Evolutionary conservation across 2,113 vertebrate species (phyloP), one percentile per base, ranked within the genome.

Genomic region (Probosciger aterrimus): DNA sequence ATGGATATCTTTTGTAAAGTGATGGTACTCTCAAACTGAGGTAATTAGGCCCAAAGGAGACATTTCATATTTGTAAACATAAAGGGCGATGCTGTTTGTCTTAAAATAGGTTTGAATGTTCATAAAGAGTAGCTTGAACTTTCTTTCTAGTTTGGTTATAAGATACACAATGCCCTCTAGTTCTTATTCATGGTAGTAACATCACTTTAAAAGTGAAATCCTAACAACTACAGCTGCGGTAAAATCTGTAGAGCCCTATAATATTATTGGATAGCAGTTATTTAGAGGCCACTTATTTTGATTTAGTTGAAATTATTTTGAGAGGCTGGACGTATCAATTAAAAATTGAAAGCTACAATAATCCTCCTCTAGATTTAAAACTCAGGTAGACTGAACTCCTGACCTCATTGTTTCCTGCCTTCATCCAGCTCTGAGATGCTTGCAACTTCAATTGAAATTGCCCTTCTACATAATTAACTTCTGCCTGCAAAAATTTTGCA

Each of bases 81-180:
- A 89, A 90, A 95, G 70, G 43, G 67, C 50, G 57, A 44, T 59
- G 46, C 55, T 95, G 64, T 88, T 92, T 97, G 79, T 94, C 96
- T 97, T 92, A 93, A 92, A 79, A 85, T 41, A 75, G 74, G 37
- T 85, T 83, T 86, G 88, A 55, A 79, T 82, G 74, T 94, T 88
- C 65, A 78, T 71, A 68, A 74, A 78, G 55, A 92, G 76, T n/a
- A 49, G 22, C 9, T 49, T 35, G 85, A 77, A 79, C 47, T 52
- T 37, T 62, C 47, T 52, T 37, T 62, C 70, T 82, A 6, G 20
- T 80, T 92, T 55, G 25, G 71, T 97, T 97, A 39, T 86, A 96
- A 93, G 90, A 94, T 77, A 82, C 80, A 96, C 93, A 97, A 92
- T 93, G 97, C 96, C 96, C 96, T 97, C 97, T 98, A 97, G 97